phyloP scores from a whole-genome alignment of 2,113 vertebrate genomes.

The Corythornis vintsioides region DNA sequence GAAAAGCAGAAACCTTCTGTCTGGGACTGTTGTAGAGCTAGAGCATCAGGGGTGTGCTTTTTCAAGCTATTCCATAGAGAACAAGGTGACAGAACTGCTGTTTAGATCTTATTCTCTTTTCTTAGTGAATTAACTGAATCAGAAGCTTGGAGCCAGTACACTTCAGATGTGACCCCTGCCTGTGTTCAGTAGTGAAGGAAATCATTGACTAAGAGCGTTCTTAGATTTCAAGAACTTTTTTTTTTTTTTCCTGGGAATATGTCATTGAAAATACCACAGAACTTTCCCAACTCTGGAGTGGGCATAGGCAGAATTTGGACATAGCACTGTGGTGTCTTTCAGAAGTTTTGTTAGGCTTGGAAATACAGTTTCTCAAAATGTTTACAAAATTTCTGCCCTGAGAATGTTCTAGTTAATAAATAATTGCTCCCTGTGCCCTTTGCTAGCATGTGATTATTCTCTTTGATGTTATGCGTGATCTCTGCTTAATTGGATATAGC shows the following conservation, averaged over 20 bases:
- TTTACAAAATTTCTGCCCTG: constrained; percentile 25
- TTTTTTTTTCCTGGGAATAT: not conserved
- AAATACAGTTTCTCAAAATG: not conserved
- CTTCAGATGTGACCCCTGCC: not conserved
- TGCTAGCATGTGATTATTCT: constrained; percentile 53
- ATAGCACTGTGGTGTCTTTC: not conserved
- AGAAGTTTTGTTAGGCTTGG: not conserved
- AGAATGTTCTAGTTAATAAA: constrained; percentile 62
- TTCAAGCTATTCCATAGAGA: not conserved
- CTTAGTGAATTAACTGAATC: not conserved
- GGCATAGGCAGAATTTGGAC: not conserved
- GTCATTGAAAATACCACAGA: not conserved
- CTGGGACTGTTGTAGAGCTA: not conserved
- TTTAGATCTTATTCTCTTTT: not conserved
- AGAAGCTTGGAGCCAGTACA: not conserved
- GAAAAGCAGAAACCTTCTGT: not conserved
- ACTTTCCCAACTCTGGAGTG: not conserved
- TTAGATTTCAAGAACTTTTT: not conserved
- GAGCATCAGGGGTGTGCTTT: not conserved
- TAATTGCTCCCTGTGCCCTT: constrained; percentile 27
- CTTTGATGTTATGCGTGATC: constrained; percentile 55
- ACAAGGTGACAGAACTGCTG: not conserved
- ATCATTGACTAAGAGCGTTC: not conserved
- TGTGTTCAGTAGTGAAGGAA: not conserved
- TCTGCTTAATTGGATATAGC: constrained; percentile 40